Evolutionary conservation across 2,113 vertebrate species (phyloP).

Genomic region (Panurus biarmicus): DNA sequence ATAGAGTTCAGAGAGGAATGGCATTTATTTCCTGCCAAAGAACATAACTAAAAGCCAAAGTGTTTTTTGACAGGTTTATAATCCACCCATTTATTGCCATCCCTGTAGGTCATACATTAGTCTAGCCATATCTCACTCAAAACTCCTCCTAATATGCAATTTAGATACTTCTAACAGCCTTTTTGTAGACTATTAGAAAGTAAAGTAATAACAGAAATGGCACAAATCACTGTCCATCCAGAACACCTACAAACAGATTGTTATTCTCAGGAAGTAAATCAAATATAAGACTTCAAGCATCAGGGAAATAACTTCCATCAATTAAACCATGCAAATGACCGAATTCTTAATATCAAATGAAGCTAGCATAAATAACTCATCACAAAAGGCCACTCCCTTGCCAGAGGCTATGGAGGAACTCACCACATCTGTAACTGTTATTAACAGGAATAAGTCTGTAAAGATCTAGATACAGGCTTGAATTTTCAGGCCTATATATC

Average conservation of each 20-base stretch:
- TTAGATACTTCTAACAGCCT: neutral
- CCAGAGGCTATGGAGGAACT: neutral
- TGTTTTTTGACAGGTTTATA: constrained; percentile 46
- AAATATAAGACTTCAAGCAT: neutral
- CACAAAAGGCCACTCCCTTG: neutral
- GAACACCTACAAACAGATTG: neutral
- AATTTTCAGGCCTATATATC: neutral
- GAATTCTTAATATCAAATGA: neutral
- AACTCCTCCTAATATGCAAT: neutral
- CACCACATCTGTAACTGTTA: neutral
- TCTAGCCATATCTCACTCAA: neutral
- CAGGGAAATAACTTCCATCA: neutral
- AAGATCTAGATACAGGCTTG: neutral
- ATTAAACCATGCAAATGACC: neutral
- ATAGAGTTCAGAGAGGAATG: neutral
- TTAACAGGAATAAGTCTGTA: neutral
- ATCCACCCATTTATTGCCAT: neutral
- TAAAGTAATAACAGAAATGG: neutral
- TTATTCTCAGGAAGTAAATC: constrained; percentile 2
- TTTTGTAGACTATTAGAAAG: neutral
- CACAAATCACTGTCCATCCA: neutral
- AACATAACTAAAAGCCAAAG: constrained; percentile 10
- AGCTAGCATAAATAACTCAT: neutral
- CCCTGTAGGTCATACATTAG: neutral
- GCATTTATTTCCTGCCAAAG: neutral